These are phyloP conservation scores for Phyllostomus hastatus DNA, from an alignment of 2,113 vertebrate species.

Conservation along the genomic window DNA sequence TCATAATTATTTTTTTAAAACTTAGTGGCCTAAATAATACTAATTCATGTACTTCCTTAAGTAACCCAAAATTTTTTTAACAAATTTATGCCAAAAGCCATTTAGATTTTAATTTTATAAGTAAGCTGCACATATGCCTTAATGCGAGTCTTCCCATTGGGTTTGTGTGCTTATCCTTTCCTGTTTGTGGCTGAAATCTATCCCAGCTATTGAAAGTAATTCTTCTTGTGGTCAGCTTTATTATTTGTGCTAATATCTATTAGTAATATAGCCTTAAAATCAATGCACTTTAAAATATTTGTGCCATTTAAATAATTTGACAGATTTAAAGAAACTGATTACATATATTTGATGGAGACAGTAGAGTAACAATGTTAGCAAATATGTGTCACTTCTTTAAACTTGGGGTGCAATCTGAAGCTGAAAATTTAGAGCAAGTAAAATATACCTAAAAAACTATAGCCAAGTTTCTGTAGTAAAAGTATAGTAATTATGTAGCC, in stretches of 20 bases:
- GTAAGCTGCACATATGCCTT: neutral
- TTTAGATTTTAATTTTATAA: conserved; percentile 21
- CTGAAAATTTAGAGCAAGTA: conserved; percentile 22
- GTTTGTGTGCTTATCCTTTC: neutral
- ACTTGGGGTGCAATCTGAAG: neutral
- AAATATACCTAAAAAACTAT: neutral
- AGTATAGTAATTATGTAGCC: no score
- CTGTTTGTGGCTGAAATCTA: neutral
- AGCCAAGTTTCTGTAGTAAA: neutral
- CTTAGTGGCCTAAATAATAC: neutral
- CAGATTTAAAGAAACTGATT: neutral
- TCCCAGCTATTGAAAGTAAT: neutral
- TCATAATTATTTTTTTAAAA: neutral
- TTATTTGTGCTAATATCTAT: neutral
- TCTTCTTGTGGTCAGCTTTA: neutral
- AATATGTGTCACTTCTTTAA: conserved; percentile 8
- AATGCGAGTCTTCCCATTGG: neutral
- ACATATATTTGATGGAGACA: neutral
- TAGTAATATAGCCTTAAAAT: conserved; percentile 40
- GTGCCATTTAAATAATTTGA: conserved; percentile 46
- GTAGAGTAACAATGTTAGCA: neutral
- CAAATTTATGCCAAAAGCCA: neutral
- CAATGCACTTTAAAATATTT: conserved; percentile 60
- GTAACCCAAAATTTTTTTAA: neutral
- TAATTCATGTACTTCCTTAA: neutral